Percentiles rank a stretch among this genome's conserved stretches.
Evolutionary conservation across 2,113 vertebrate genomes (phyloP).

Genomic region (Panthera leo): DNA sequence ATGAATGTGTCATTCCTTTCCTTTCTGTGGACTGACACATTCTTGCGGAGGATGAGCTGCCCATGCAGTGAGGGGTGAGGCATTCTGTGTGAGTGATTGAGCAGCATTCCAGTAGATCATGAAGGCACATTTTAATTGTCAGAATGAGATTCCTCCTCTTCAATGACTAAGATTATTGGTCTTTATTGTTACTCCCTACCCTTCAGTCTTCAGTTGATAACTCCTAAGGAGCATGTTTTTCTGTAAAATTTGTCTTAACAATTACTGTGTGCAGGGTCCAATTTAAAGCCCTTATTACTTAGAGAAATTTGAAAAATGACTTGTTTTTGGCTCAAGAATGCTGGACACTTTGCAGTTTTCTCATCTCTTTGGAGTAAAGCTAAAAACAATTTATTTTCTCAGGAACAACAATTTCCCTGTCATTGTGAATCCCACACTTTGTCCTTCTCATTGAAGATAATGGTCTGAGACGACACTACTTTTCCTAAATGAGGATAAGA

Average conservation of each 20-base stretch:
- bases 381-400: constrained; percentile 36
- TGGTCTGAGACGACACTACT: neutral
- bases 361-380: neutral
- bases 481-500: constrained; percentile 10
- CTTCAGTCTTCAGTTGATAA: neutral
- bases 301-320: constrained; percentile 41
- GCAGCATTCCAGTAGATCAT: rapidly evolving
- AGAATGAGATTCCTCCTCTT: neutral
- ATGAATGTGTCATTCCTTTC: neutral
- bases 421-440: neutral
- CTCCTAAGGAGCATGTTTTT: neutral
- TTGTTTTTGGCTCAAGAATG: constrained; percentile 18
- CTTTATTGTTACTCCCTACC: neutral
- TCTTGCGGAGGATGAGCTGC: neutral
- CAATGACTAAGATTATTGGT: neutral
- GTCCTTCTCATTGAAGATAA: neutral
- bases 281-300: neutral
- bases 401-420: neutral
- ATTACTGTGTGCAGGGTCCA: neutral
- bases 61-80: neutral
- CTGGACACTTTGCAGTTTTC: neutral
- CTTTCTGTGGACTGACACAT: neutral
- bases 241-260: constrained; percentile 22
- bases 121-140: neutral
- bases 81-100: neutral